phyloP scores from a whole-genome alignment of 1,140 invertebrate species.

The Thereuonema tuberculata region DNA sequence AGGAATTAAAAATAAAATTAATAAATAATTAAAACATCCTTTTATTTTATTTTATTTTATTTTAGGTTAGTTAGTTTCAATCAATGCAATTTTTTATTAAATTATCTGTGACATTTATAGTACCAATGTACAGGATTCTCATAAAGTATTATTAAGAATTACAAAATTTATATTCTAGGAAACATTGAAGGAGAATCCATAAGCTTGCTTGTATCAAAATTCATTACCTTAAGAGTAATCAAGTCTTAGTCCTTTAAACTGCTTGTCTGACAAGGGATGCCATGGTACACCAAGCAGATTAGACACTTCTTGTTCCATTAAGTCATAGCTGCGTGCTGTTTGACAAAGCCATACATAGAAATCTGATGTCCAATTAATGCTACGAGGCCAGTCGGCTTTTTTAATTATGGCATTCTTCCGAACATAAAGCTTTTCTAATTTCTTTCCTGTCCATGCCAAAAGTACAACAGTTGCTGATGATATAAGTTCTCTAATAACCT shows the following conservation, averaged over 20 bases:
- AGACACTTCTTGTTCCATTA: slow-evolving; percentile 50
- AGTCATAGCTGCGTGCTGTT: slow-evolving; percentile 44
- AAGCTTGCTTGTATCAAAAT: no score
- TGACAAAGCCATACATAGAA: slow-evolving; percentile 48
- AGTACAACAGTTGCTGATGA: slow-evolving; percentile 63
- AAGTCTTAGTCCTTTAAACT: slow-evolving; percentile 39
- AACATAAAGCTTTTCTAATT: slow-evolving; percentile 48
- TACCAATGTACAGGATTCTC: no score
- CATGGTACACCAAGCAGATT: slow-evolving; percentile 50
- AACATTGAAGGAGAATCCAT: no score
- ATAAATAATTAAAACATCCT: no score
- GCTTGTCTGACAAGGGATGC: slow-evolving; percentile 54
- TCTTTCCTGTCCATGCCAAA: slow-evolving; percentile 48
- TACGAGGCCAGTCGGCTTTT: slow-evolving; percentile 51
- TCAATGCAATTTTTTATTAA: no score
- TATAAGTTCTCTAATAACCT: slow-evolving; percentile 61
- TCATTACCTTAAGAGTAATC: no score
- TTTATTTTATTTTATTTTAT: no score
- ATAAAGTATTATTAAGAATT: no score
- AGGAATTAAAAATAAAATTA: no score
- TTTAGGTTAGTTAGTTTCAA: no score
- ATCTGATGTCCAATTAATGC: slow-evolving; percentile 48
- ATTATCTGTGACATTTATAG: no score
- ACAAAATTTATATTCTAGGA: no score
- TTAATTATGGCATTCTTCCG: slow-evolving; percentile 55